These are phyloP conservation scores for Meloidogyne chitwoodi DNA, from an alignment of 1,140 invertebrate genomes.

Conservation along the genomic window DNA sequence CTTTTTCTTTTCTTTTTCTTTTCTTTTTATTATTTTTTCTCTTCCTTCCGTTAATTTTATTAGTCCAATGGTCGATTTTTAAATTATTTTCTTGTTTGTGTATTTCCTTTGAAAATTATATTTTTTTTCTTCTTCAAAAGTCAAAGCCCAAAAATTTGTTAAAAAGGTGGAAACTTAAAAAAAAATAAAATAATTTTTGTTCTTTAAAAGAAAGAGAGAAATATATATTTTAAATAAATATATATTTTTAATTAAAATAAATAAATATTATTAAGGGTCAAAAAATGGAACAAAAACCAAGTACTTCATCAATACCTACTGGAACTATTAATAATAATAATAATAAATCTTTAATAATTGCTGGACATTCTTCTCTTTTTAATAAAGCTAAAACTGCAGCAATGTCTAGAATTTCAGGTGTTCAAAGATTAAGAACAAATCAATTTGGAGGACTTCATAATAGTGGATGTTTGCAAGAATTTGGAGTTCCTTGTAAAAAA, in stretches of 20 bases:
- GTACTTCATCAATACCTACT: slow-evolving; percentile 3
- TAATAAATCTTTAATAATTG: too few species aligned
- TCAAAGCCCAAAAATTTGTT: neutral
- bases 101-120: neutral
- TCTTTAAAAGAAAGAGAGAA: neutral
- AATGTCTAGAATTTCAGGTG: slow-evolving; percentile 82
- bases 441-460: slow-evolving; percentile 1
- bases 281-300: slow-evolving; percentile 8
- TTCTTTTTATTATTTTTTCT: too few species aligned
- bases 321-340: too few species aligned
- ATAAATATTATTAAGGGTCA: neutral
- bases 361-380: slow-evolving; percentile 36
- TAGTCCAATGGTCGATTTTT: too few species aligned
- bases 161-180: neutral
- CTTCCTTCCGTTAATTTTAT: too few species aligned
- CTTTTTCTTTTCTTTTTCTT: too few species aligned
- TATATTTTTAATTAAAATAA: neutral
- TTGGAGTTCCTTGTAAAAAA: slow-evolving; percentile 16
- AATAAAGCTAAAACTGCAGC: slow-evolving; percentile 61
- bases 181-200: neutral
- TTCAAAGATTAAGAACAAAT: slow-evolving; percentile 8
- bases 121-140: slow-evolving; percentile 2
- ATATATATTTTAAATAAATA: neutral
- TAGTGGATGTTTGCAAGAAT: neutral
- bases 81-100: neutral